phyloP scores from a whole-genome alignment of 2,888 invertebrate species.

The Agrochola lota region DNA sequence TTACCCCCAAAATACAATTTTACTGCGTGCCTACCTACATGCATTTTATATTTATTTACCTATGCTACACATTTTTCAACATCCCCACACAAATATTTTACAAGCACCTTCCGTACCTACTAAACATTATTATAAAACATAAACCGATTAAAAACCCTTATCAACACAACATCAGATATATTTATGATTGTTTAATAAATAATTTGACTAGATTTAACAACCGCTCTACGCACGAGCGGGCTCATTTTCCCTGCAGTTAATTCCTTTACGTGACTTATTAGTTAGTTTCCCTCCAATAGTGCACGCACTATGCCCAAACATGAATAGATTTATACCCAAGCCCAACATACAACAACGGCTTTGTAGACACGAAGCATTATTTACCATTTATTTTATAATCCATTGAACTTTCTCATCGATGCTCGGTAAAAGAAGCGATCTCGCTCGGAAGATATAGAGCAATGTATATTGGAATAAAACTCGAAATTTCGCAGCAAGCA shows the following conservation, averaged over 20 bases:
- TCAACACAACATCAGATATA: constrained; percentile 54
- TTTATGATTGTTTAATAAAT: constrained; percentile 58
- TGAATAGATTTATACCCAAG: constrained; percentile 67
- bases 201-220: constrained; percentile 55
- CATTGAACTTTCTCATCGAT: constrained; percentile 54
- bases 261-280: constrained; percentile 67
- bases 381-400: constrained; percentile 48
- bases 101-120: constrained; percentile 16
- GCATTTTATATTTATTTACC: constrained; percentile 4
- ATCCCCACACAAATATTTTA: constrained; percentile 25
- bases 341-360: constrained; percentile 31
- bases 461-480: constrained; percentile 59
- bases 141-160: constrained; percentile 51
- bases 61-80: constrained; percentile 26
- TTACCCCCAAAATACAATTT: constrained; percentile 2
- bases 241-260: constrained; percentile 55
- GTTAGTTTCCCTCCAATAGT: constrained; percentile 65
- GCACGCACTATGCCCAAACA: constrained; percentile 70
- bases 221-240: constrained; percentile 43
- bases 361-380: constrained; percentile 34
- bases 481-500: constrained; percentile 56
- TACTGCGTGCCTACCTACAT: neutral
- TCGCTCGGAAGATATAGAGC: constrained; percentile 34
- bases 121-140: constrained; percentile 36
- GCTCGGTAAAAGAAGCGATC: constrained; percentile 26